Conservation (phyloP, 2,113 vertebrate species). For the Lophura nycthemera region DNA sequence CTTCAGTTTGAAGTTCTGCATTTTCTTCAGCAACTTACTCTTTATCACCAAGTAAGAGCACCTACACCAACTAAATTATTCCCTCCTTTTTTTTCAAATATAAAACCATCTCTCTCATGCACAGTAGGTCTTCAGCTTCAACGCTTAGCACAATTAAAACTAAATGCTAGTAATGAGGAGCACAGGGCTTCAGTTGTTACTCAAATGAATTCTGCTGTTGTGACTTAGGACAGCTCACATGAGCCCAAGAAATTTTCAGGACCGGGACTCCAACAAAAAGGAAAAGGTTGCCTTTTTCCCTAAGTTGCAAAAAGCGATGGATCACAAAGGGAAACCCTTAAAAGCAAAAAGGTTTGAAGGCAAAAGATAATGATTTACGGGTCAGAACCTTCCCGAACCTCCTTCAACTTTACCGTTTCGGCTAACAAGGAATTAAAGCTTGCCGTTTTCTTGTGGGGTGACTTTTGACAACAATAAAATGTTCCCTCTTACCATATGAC, state of each 20-base stretch:
- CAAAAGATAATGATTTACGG: conserved; percentile 18
- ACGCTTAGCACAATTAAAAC: conserved; percentile 2
- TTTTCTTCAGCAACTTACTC: background rate
- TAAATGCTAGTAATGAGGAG: conserved; percentile 11
- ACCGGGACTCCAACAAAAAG: background rate
- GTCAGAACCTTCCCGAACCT: background rate
- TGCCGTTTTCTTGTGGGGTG: conserved; percentile 18
- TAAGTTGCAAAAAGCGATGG: background rate
- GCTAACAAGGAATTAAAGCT: background rate
- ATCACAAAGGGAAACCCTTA: background rate
- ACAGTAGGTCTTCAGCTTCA: background rate
- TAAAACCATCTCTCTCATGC: background rate
- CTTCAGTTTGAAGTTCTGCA: too few relatives aligned
- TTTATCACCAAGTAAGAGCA: background rate
- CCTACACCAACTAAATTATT: background rate
- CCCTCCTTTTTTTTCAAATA: background rate
- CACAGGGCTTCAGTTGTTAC: background rate
- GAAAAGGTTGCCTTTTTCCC: too few relatives aligned
- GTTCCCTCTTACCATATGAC: conserved; percentile 65
- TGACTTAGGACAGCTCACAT: background rate
- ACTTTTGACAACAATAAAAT: conserved; percentile 63
- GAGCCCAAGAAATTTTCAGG: background rate
- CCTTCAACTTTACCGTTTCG: conserved; percentile 3
- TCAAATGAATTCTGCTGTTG: background rate
- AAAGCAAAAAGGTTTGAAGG: background rate